Base-by-base conservation (phyloP, 2,113 vertebrate species). In the Cyrtonyx montezumae region DNA sequence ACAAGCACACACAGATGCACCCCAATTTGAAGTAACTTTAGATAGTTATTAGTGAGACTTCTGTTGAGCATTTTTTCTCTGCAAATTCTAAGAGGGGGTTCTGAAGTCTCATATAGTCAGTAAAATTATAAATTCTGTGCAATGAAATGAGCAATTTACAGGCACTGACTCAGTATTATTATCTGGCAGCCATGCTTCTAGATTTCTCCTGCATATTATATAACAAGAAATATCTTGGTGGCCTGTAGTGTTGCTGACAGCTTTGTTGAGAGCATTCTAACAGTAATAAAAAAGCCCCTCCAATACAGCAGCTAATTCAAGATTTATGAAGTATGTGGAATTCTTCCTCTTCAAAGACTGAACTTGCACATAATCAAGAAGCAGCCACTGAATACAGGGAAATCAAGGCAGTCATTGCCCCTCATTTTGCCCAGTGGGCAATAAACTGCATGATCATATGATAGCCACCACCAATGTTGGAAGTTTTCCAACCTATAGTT, bases 291-390 rank as follows among this genome's bases (percentile, higher is more conserved):
- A 88, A 75, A 93, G 2, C 7, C 37, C 73, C 67, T 87, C 76
- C 51, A 74, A 70, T 91, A 49, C 48, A 90, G n/a, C 70, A 92
- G 66, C 73, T 94, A 95, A 91, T 94, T 92, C 66, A 84, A 56
- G 92, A 94, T 94, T 95, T 94, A 91, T 84, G 91, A 90, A 93
- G 59, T 53, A 40, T 79, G 76, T 90, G 79, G 90, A 93, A 71
- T 92, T 91, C 46, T 73, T 79, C 45, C 40, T 74, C 37, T 68
- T 91, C 6, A 6, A 76, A 63, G 68, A 45, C 32, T 28, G 63
- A 75, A 69, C 0, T 6, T 75, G 21, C 51, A 32, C 3, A 3
- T 90, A 75, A 84, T 87, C 56, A 71, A 46, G 59, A 75, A 92
- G 36, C 55, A 83, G 53, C 75, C 66, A 45, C 49, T 74, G 78